Percentiles rank a stretch among this genome's conserved stretches.
phyloP scores from a whole-genome alignment of 2,797 vertebrate species.

The Cossypha heuglini region DNA sequence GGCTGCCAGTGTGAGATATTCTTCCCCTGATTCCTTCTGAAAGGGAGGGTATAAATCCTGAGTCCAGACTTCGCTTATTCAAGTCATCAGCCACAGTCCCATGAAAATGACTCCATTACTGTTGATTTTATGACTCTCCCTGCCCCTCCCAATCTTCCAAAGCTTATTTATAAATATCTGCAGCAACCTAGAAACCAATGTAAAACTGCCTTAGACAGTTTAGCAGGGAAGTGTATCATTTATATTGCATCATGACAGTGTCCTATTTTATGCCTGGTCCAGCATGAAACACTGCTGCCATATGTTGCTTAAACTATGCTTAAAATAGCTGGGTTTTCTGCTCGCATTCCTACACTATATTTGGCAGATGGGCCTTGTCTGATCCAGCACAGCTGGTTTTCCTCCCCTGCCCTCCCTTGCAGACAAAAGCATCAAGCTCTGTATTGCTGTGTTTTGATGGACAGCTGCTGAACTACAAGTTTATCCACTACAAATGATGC shows the following conservation, averaged over 20 bases:
- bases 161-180: conserved; percentile 73
- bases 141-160: conserved; percentile 46
- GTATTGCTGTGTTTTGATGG: neutral
- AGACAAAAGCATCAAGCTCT: conserved; percentile 1
- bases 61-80: conserved; percentile 52
- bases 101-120: conserved; percentile 65
- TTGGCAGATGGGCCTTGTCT: neutral
- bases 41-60: conserved; percentile 50
- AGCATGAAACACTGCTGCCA: conserved; percentile 60
- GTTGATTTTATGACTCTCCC: conserved; percentile 63
- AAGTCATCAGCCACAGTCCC: conserved; percentile 61
- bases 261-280: conserved; percentile 69
- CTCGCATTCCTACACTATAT: conserved; percentile 58
- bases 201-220: conserved; percentile 67
- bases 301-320: conserved; percentile 69
- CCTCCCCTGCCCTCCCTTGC: conserved; percentile 2
- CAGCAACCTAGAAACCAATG: conserved; percentile 70
- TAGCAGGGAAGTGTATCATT: conserved; percentile 68
- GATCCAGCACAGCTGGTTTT: conserved; percentile 43
- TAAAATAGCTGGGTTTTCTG: conserved; percentile 72
- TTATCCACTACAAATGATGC: neutral
- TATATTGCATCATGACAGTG: conserved; percentile 67
- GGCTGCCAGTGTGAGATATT: conserved; percentile 46
- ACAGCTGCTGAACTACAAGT: conserved; percentile 22
- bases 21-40: conserved; percentile 60